phyloP scores from a whole-genome alignment of 2,797 vertebrate genomes.

The Pogoniulus pusillus region DNA sequence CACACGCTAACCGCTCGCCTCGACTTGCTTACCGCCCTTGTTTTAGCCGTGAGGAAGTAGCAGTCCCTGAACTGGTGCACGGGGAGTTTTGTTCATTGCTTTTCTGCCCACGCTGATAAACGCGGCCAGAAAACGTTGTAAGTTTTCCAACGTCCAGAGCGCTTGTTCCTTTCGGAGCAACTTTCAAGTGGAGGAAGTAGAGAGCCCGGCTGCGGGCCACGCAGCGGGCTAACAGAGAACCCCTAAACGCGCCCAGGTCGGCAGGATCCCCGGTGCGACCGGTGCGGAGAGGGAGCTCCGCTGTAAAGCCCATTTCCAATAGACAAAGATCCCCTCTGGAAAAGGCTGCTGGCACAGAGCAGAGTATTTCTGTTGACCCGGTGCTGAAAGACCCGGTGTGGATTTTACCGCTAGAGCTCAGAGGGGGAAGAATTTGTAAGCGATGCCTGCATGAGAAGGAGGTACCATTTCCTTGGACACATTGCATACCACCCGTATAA shows the following conservation, averaged over 20 bases:
- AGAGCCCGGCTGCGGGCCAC: background rate
- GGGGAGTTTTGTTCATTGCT: conserved; percentile 41
- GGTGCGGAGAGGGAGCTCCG: background rate
- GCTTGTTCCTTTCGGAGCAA: background rate
- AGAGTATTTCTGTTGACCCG: background rate
- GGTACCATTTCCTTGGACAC: background rate
- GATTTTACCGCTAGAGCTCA: background rate
- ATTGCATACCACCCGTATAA: background rate
- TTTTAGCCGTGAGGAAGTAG: conserved; percentile 40
- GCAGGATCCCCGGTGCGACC: background rate
- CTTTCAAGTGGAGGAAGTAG: background rate
- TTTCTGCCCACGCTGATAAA: background rate
- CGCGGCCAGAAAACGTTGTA: background rate
- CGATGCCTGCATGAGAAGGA: background rate
- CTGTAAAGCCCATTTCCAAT: background rate
- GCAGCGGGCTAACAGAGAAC: background rate
- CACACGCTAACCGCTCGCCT: conserved; percentile 42
- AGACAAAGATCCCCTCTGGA: background rate
- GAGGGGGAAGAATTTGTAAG: background rate
- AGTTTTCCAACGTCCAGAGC: background rate
- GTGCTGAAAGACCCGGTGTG: background rate
- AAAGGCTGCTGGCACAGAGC: background rate
- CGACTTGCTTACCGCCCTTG: background rate
- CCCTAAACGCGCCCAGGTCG: background rate
- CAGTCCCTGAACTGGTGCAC: conserved; percentile 2